Conservation (phyloP, 1,140 invertebrate genomes). For the Lineus longissimus region DNA sequence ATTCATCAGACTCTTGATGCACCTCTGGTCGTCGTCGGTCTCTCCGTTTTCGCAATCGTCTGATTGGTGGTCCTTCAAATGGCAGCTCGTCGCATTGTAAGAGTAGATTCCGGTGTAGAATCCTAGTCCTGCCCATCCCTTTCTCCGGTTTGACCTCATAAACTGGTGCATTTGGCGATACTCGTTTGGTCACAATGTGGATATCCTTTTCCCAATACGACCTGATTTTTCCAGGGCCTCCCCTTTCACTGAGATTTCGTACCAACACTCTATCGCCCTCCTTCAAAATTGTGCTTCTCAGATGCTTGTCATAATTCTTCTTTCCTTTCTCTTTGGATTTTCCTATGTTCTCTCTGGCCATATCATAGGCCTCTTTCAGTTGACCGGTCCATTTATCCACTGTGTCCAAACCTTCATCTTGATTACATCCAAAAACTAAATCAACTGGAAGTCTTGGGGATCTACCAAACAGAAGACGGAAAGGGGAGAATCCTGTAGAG, state of each 20-base stretch:
- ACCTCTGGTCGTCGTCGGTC: too few species aligned
- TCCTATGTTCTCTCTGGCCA: not conserved
- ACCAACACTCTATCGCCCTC: slow-evolving; percentile 24
- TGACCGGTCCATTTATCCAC: slow-evolving; percentile 10
- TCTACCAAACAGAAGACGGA: slow-evolving; percentile 18
- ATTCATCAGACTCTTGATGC: too few species aligned
- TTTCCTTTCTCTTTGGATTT: not conserved
- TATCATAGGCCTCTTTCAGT: slow-evolving; percentile 6
- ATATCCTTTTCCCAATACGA: slow-evolving; percentile 18
- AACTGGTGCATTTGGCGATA: slow-evolving; percentile 17
- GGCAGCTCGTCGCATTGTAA: slow-evolving; percentile 13
- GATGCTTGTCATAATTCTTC: slow-evolving; percentile 8
- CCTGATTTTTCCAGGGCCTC: slow-evolving; percentile 25
- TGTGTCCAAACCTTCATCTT: not conserved
- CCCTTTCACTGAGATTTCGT: slow-evolving; percentile 18
- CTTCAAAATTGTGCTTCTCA: too few species aligned
- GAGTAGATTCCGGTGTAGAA: slow-evolving; percentile 7
- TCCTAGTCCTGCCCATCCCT: not conserved
- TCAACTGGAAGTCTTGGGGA: too few species aligned
- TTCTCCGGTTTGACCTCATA: slow-evolving; percentile 16
- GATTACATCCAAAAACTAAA: slow-evolving; percentile 6
- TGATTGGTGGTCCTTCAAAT: not conserved
- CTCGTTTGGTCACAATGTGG: slow-evolving; percentile 9
- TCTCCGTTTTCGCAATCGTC: too few species aligned
- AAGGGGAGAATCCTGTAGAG: slow-evolving; percentile 10